Percentiles rank a stretch among this genome's conserved stretches.
phyloP scores from a whole-genome alignment of 2,888 invertebrate species.

The Eueremaeus valkanovi region DNA sequence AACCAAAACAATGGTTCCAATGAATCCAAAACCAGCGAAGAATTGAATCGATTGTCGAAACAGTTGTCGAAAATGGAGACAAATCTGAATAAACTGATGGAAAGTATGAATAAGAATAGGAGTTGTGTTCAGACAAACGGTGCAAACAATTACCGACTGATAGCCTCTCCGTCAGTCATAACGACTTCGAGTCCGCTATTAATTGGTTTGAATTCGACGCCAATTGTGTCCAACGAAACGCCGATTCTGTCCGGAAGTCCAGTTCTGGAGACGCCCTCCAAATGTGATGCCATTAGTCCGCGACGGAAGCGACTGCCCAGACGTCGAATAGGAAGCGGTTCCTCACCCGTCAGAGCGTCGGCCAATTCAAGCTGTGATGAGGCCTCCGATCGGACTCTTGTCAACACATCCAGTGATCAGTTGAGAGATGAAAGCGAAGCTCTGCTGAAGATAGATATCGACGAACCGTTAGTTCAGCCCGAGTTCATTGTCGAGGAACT shows the following conservation, averaged over 20 bases:
- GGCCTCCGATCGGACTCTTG: not conserved
- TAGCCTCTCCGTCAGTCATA: not conserved
- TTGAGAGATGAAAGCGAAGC: not conserved
- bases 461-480: conserved; percentile 26
- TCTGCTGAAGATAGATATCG: not conserved
- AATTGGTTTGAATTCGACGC: not conserved
- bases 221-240: not conserved
- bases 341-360: not conserved
- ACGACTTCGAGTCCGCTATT: conserved; percentile 3
- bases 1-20: not conserved
- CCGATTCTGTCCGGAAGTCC: too few relatives aligned
- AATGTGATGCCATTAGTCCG: not conserved
- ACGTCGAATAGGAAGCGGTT: not conserved
- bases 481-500: conserved; percentile 36
- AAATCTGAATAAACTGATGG: not conserved
- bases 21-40: not conserved
- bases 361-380: not conserved
- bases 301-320: conserved; percentile 15
- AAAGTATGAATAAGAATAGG: not conserved
- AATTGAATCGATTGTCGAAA: not conserved
- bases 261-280: not conserved
- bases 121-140: too few relatives aligned
- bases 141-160: conserved; percentile 6
- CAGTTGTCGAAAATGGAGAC: conserved; percentile 21
- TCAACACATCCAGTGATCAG: conserved; percentile 15